These are phyloP conservation scores for Trachemys scripta DNA, from an alignment of 2,113 vertebrate genomes.

Conservation along the genomic window DNA sequence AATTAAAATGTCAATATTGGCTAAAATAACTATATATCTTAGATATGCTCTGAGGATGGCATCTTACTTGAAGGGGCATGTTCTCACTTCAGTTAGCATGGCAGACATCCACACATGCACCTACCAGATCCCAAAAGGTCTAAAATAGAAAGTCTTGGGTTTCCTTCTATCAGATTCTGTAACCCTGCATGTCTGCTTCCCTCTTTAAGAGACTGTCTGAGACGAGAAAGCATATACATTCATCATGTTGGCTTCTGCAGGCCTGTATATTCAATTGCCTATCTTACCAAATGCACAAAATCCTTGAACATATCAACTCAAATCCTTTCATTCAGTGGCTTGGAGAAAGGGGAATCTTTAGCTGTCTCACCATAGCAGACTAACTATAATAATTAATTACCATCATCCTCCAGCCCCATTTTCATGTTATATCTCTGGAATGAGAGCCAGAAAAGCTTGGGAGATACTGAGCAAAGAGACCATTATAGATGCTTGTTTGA, in stretches of 20 bases:
- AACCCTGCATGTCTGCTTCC: background rate
- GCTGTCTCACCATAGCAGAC: background rate
- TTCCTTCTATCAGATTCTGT: background rate
- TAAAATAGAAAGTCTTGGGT: background rate
- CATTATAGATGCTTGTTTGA: background rate
- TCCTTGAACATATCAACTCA: background rate
- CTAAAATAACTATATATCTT: background rate
- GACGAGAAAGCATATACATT: background rate
- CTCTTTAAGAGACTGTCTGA: background rate
- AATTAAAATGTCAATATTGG: background rate
- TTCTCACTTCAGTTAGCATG: background rate
- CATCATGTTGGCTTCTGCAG: background rate
- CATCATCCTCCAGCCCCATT: background rate
- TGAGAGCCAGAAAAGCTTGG: background rate
- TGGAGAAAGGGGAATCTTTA: background rate
- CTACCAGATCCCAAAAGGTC: background rate
- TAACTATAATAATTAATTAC: background rate
- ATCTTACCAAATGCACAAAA: background rate
- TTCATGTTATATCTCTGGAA: background rate
- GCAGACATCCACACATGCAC: fast-evolving
- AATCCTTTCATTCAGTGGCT: background rate
- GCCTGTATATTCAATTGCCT: background rate
- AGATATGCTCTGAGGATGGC: fast-evolving
- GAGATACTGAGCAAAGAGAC: background rate
- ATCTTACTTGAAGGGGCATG: background rate